Conservation (phyloP, 1,140 invertebrate genomes). For the Semibalanus balanoides region DNA sequence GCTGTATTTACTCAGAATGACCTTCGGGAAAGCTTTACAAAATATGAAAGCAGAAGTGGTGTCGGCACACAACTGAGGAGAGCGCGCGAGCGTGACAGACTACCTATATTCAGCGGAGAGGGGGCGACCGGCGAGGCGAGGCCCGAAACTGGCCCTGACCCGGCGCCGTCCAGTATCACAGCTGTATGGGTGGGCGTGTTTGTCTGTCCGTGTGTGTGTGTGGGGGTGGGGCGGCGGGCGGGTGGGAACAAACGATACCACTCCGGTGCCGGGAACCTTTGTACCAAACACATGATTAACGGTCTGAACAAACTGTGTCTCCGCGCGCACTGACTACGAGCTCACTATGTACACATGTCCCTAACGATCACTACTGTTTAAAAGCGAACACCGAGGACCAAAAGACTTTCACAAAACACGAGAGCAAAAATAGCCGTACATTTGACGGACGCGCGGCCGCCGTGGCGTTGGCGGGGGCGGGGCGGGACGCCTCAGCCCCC, state of each 20-base stretch:
- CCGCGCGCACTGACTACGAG: background rate
- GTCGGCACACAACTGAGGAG: background rate
- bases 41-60: slow-evolving; percentile 1
- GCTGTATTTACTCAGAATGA: background rate
- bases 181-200: background rate
- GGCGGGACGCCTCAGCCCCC: no score
- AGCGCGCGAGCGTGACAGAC: no score
- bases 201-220: no score
- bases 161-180: background rate
- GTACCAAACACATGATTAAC: background rate
- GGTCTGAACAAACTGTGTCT: background rate
- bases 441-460: no score
- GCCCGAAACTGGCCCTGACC: no score
- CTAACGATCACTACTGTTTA: background rate
- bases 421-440: background rate
- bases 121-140: no score
- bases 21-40: slow-evolving; percentile 1
- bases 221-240: no score
- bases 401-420: background rate
- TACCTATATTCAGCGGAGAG: background rate
- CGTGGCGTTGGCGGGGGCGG: no score
- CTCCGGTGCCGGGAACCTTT: background rate
- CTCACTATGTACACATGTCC: background rate
- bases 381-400: background rate
- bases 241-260: no score